Evolutionary conservation across 2,113 vertebrate genomes (phyloP), one percentile per base, ranked within the genome.

Genomic region (Tretioscincus oriximinensis): DNA sequence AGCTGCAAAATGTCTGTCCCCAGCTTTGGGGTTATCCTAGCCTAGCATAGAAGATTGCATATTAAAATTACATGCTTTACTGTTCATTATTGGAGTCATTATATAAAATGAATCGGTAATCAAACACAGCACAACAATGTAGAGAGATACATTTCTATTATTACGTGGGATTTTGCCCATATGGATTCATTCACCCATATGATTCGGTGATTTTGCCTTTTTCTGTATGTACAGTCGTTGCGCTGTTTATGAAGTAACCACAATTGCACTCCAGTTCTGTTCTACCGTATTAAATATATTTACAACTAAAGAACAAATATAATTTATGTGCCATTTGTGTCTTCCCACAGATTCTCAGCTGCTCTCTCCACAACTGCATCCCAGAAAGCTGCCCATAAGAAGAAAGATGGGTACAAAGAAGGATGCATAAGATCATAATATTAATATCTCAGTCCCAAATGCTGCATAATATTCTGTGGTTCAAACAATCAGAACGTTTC

Each of bases 261-360:
- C 63, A 66, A 92, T 90, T 88, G 87, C 90, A 68, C 87, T 86
- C 80, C 87, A 92, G 89, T 94, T 92, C 90, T 90, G 81, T 89
- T 93, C 93, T 93, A 88, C 73, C 85, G 92, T 88, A 93, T 85
- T 91, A 93, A 95, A 88, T 83, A 92, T 92, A 92, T 93, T 90
- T 29, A 12, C 85, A 93, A 94, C 93, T 93, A 95, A 93, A 94
- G 89, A 88, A 90, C 92, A 92, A 95, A 93, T 95, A 88, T 93
- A 95, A 95, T 94, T 95, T 94, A 94, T 94, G 93, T 95, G 94
- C 93, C 93, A 93, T 89, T 93, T 76, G 87, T 92, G 88, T 93
- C 95, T 93, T 95, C 93, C 95, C 92, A 93, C 94, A 90, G 89
- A 83, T 93, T 93, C 89, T 93, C 91, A 90, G 91, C 92, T 89